Conservation (phyloP, 1,140 invertebrate species). For the Leptinotarsa defecta region DNA sequence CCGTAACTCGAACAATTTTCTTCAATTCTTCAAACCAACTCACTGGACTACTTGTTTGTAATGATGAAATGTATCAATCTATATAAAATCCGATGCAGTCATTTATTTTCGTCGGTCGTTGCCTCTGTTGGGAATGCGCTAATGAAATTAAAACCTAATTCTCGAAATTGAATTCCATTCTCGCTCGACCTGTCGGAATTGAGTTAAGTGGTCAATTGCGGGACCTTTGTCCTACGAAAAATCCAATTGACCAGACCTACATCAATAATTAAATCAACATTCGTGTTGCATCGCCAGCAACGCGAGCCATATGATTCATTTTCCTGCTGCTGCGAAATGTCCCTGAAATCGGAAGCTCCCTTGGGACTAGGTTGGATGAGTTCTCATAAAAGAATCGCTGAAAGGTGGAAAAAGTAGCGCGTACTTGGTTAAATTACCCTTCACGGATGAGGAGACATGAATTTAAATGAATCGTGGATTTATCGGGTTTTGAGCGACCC, state of each 20-base stretch:
- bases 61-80: no score
- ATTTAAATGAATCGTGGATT: background rate
- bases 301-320: slow-evolving; percentile 5
- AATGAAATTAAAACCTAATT: background rate
- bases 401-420: slow-evolving; percentile 1
- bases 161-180: background rate
- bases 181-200: slow-evolving; percentile 1
- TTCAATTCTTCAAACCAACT: no score
- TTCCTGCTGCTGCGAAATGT: background rate
- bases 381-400: background rate
- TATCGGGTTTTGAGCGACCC: background rate
- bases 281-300: background rate
- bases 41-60: no score
- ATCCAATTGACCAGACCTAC: background rate
- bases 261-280: slow-evolving; percentile 4
- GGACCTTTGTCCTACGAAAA: background rate
- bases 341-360: background rate
- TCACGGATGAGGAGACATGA: background rate
- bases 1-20: no score
- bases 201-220: background rate
- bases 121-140: background rate
- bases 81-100: no score
- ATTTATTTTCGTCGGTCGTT: no score
- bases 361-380: background rate
- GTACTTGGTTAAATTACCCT: background rate